Evolutionary conservation across 2,113 vertebrate genomes (phyloP).

Genomic region (Galemys pyrenaicus): DNA sequence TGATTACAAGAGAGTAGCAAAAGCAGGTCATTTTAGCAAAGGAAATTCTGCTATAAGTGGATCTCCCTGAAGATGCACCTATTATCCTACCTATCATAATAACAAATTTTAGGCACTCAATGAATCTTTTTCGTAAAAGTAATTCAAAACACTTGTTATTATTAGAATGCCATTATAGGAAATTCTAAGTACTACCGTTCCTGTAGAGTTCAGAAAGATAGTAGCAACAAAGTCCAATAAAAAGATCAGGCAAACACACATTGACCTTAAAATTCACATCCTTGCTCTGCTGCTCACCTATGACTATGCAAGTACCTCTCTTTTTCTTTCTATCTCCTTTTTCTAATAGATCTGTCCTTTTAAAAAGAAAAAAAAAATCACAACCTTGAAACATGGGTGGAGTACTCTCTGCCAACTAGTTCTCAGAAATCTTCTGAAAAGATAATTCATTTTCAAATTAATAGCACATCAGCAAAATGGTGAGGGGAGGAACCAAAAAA

Average conservation of each 20-base stretch:
- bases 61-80: slow-evolving; percentile 51
- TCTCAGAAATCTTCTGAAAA: background rate
- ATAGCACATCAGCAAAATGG: background rate
- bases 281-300: background rate
- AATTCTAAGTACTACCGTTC: slow-evolving; percentile 50
- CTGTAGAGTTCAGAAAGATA: slow-evolving; percentile 59
- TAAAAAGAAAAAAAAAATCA: background rate
- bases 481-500: background rate
- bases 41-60: slow-evolving; percentile 61
- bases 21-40: slow-evolving; percentile 67
- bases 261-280: slow-evolving; percentile 23
- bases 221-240: slow-evolving; percentile 42
- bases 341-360: too few species aligned
- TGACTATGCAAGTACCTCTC: too few species aligned
- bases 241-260: background rate
- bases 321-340: too few species aligned
- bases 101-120: slow-evolving; percentile 63
- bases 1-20: slow-evolving; percentile 61
- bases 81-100: slow-evolving; percentile 55
- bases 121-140: slow-evolving; percentile 71
- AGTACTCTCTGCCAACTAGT: background rate
- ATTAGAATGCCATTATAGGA: slow-evolving; percentile 59
- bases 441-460: slow-evolving; percentile 34
- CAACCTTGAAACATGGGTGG: background rate
- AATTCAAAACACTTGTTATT: slow-evolving; percentile 63